Base-by-base conservation (phyloP, 2,797 vertebrate genomes). In the Bufotes viridis region DNA sequence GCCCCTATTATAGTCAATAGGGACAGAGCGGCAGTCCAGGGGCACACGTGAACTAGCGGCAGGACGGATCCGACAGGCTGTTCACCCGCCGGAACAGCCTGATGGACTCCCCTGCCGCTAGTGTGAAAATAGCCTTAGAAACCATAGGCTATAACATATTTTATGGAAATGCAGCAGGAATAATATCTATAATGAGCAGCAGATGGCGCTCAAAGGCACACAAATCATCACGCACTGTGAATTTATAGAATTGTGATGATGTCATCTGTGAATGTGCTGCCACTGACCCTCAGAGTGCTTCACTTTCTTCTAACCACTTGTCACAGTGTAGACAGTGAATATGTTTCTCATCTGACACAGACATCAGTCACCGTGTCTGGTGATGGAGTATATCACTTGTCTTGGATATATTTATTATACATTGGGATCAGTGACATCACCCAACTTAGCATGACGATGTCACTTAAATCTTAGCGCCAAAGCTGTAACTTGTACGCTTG, bases 161-260 rank as follows among this genome's bases (percentile, higher is more conserved):
- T 12, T n/a, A 53, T 76, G 7, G 42, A 78, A 58, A 9, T 24
- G 7, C 2, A 29, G 18, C 58, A 8, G 74, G 7, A 22, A 14
- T 60, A 81, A 91, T 90, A 60, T 69, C 1, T 17, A 20, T 93
- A 93, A 92, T 92, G 93, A 93, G 83, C 94, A 92, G 94, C 91
- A 96, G 94, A 84, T 74, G 82, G 82, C 55, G 18, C 15, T 60
- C 20, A 15, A 49, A 61, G 70, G 1, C n/a, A 55, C 22, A 14
- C 51, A 78, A 55, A 78, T 55, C 22, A 4, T 55, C 22, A n/a
- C 3, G n/a, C 74, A 8, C 2, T 17, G 70, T 51, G 20, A 75
- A 6, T 51, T 20, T 74, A 9, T 12, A 11, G 29, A 18, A 18
- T 18, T 42, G 7, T 75, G 18, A 13, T 53, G 20, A 75, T 51